Conservation (phyloP, 2,888 invertebrate species). For the Xestoiulus laeticollis region DNA sequence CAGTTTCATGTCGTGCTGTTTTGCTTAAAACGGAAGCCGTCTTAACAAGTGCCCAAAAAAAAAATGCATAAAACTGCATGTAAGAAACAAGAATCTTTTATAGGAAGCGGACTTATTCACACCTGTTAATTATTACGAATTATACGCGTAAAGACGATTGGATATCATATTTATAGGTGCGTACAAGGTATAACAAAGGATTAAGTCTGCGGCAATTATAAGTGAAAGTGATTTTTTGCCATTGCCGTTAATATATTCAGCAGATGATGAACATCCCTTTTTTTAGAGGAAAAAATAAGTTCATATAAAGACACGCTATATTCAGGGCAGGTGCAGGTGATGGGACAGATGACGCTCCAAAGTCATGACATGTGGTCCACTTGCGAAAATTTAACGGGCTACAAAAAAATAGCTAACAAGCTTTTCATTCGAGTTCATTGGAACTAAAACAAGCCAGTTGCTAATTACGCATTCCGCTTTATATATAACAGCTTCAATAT, state of each 20-base stretch:
- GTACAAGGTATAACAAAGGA: conserved; percentile 13
- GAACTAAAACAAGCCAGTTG: conserved; percentile 38
- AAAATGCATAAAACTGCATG: not conserved
- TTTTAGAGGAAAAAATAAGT: not conserved
- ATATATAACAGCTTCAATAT: conserved; percentile 25
- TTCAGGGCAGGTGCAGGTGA: not conserved
- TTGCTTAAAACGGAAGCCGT: not conserved
- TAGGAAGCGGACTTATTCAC: not conserved
- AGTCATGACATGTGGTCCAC: conserved; percentile 37
- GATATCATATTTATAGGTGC: not conserved
- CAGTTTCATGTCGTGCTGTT: not conserved
- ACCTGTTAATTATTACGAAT: not conserved
- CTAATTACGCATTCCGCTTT: conserved; percentile 36
- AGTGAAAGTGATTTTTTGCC: not conserved
- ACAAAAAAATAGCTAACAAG: conserved; percentile 39
- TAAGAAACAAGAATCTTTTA: not conserved
- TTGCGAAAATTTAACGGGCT: not conserved
- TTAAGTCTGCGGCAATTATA: not conserved
- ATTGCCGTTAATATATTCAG: not conserved
- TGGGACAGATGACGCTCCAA: conserved; percentile 29
- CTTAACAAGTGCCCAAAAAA: not conserved
- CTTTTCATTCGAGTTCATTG: conserved; percentile 48
- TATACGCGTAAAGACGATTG: not conserved
- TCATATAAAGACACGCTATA: not conserved
- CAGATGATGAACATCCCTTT: conserved; percentile 23